Percentiles rank a stretch among this genome's conserved stretches.
These are phyloP conservation scores for Drosophila mayaguana DNA, from an alignment of 2,888 invertebrate species.

Conservation along the genomic window DNA sequence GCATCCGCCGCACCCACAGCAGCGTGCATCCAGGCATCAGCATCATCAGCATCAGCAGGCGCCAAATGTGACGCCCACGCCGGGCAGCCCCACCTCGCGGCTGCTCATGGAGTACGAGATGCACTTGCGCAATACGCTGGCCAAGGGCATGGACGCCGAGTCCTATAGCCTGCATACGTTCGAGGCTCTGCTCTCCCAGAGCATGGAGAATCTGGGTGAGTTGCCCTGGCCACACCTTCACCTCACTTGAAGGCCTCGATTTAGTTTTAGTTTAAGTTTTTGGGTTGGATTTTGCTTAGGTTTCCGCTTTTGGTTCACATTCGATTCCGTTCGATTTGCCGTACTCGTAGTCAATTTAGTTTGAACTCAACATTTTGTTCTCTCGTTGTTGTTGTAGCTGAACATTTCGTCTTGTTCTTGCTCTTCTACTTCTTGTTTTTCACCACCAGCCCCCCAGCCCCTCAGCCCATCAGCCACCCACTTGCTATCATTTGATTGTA, in stretches of 20 bases:
- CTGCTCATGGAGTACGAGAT: slow-evolving; percentile 96
- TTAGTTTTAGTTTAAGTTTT: slow-evolving; percentile 15
- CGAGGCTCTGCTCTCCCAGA: slow-evolving; percentile 95
- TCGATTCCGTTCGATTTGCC: slow-evolving; percentile 8
- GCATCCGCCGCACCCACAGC: slow-evolving; percentile 74
- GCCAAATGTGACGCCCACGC: slow-evolving; percentile 90
- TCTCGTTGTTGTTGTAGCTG: slow-evolving; percentile 63
- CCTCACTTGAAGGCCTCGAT: background rate
- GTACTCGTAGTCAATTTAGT: slow-evolving; percentile 40
- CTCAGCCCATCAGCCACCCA: slow-evolving; percentile 17
- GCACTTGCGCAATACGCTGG: slow-evolving; percentile 95
- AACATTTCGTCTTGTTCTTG: slow-evolving; percentile 25
- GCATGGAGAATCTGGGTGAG: slow-evolving; percentile 96
- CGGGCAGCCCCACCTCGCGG: slow-evolving; percentile 93
- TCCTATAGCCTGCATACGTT: slow-evolving; percentile 97
- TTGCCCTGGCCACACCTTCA: background rate
- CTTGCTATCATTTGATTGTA: slow-evolving; percentile 39
- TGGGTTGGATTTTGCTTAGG: slow-evolving; percentile 30
- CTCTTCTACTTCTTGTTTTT: slow-evolving; percentile 6
- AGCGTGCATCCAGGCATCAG: slow-evolving; percentile 85
- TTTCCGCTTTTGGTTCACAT: slow-evolving; percentile 25
- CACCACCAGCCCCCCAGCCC: slow-evolving; percentile 7
- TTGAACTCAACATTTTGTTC: slow-evolving; percentile 35
- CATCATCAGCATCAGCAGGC: slow-evolving; percentile 88
- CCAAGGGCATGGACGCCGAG: slow-evolving; percentile 97